Evolutionary conservation across 2,797 vertebrate genomes (phyloP).

Genomic region (Falco concolor): DNA sequence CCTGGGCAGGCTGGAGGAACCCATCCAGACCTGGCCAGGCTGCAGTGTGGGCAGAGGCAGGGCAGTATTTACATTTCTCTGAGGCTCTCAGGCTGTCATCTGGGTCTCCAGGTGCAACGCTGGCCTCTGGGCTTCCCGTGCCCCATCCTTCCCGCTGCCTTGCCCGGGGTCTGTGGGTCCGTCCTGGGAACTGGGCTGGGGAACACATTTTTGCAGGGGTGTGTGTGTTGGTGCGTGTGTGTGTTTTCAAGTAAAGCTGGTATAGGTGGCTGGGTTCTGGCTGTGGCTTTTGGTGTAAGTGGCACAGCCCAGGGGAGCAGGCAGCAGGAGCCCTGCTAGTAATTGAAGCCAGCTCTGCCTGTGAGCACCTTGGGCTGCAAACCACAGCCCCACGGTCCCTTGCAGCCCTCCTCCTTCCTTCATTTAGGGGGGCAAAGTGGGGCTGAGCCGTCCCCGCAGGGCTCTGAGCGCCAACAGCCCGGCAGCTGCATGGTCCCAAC

Average conservation of each 20-base stretch:
- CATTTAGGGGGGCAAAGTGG: neutral
- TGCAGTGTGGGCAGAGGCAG: neutral
- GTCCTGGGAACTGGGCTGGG: neutral
- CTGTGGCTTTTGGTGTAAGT: neutral
- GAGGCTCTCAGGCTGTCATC: neutral
- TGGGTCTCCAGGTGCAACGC: neutral
- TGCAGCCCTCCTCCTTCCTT: neutral
- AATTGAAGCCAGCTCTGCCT: neutral
- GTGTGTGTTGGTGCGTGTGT: too few species aligned
- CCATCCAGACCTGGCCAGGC: neutral
- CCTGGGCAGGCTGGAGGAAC: neutral
- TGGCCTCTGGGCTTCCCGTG: neutral
- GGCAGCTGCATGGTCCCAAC: neutral
- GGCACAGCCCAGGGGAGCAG: neutral
- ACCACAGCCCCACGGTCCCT: neutral
- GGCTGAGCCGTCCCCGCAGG: accelerated
- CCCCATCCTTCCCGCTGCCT: accelerated
- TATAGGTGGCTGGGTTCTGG: neutral
- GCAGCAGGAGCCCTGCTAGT: neutral
- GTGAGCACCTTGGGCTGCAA: neutral
- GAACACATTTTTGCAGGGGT: accelerated
- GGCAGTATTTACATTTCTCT: neutral
- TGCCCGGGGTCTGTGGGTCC: neutral
- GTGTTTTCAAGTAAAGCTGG: neutral
- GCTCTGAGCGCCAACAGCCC: neutral